Percentiles rank a stretch among this genome's conserved stretches.
Evolutionary conservation across 2,113 vertebrate species (phyloP).

Genomic region (Eulemur rufifrons): DNA sequence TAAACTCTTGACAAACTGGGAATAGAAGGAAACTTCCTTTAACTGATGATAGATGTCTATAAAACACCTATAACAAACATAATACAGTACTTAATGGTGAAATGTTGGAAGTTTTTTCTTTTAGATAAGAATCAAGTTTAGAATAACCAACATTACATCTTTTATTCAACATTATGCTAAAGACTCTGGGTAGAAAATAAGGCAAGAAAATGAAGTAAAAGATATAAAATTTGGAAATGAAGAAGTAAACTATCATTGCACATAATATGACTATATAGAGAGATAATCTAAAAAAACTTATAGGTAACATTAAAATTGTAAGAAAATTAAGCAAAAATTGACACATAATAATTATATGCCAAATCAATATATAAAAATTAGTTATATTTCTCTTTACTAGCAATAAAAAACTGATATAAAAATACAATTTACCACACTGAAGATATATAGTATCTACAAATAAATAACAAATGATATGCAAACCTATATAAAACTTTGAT

Average conservation of each 20-base stretch:
- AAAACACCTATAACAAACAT: background rate
- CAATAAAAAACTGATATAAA: background rate
- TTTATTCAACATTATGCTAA: background rate
- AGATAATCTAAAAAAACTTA: background rate
- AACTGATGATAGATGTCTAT: background rate
- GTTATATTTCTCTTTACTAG: background rate
- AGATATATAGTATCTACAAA: background rate
- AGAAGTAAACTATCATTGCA: background rate
- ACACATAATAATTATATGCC: background rate
- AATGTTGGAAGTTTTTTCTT: background rate
- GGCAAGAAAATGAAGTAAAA: background rate
- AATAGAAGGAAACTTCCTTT: background rate
- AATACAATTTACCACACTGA: background rate
- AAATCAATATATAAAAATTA: background rate
- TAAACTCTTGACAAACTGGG: background rate
- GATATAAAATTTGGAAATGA: background rate
- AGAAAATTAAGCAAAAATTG: background rate
- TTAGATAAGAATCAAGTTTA: background rate
- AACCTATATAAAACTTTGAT: background rate
- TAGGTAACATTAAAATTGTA: background rate
- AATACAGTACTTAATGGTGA: background rate
- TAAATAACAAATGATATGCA: background rate
- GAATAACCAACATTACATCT: background rate
- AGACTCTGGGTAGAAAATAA: background rate
- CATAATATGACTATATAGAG: background rate